phyloP scores from a whole-genome alignment of 2,797 vertebrate genomes.

The Picus viridis region DNA sequence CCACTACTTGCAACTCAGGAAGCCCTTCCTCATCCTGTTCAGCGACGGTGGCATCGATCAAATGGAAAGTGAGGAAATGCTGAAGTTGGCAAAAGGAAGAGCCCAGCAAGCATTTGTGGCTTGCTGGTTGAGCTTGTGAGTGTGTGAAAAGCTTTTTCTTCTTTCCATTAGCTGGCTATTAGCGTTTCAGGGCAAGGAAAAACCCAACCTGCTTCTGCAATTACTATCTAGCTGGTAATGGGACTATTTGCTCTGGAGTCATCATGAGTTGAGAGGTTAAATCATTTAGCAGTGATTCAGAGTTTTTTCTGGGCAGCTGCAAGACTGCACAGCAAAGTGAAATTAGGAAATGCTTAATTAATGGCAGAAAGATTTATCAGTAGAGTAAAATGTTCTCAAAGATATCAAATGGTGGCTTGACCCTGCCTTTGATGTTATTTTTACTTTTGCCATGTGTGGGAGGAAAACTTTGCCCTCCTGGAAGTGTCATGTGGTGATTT shows the following conservation, averaged over 20 bases:
- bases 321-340: neutral
- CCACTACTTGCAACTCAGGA: slow-evolving; percentile 78
- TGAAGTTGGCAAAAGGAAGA: slow-evolving; percentile 56
- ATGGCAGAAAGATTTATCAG: neutral
- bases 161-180: neutral
- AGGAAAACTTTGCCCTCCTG: neutral
- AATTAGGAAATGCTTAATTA: slow-evolving; percentile 19
- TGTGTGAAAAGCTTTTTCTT: neutral
- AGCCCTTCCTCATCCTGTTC: slow-evolving; percentile 90
- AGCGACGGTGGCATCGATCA: slow-evolving; percentile 77
- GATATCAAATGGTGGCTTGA: neutral
- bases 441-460: neutral
- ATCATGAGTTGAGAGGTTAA: neutral
- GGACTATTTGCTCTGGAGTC: slow-evolving; percentile 22
- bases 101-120: slow-evolving; percentile 70
- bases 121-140: slow-evolving; percentile 95
- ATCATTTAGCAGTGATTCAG: neutral
- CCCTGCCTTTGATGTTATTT: neutral
- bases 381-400: neutral
- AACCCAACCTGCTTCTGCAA: neutral
- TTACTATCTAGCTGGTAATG: neutral
- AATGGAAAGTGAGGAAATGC: slow-evolving; percentile 50
- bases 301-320: neutral
- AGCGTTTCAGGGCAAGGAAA: neutral
- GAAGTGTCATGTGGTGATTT: neutral